Evolutionary conservation across 1,140 invertebrate genomes (phyloP).

Genomic region (Caenorhabditis brenneri): DNA sequence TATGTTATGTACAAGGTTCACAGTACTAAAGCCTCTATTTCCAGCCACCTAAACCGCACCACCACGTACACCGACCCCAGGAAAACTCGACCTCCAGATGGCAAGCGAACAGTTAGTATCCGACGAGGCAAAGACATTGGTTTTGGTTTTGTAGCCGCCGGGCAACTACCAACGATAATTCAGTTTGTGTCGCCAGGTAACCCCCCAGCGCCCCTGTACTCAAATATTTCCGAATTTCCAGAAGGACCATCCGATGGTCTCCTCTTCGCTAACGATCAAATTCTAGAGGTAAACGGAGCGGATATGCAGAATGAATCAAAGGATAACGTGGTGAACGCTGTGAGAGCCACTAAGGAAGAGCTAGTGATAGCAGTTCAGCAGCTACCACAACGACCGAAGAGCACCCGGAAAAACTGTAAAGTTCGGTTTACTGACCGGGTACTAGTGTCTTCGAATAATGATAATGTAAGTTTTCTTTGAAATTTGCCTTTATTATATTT

Average conservation of each 20-base stretch:
- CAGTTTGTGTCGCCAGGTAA: slow-evolving; percentile 77
- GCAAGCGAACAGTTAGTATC: slow-evolving; percentile 80
- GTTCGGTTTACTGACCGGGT: slow-evolving; percentile 64
- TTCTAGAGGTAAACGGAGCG: slow-evolving; percentile 85
- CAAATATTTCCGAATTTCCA: slow-evolving; percentile 70
- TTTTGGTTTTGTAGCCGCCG: slow-evolving; percentile 90
- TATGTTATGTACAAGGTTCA: too few species aligned
- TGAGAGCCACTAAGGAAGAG: slow-evolving; percentile 80
- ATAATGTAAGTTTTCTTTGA: slow-evolving; percentile 75
- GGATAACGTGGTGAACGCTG: slow-evolving; percentile 86
- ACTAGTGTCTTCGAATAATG: slow-evolving; percentile 62
- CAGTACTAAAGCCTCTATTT: background rate
- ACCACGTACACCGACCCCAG: slow-evolving; percentile 84
- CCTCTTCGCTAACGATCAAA: slow-evolving; percentile 86
- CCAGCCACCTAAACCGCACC: slow-evolving; percentile 85
- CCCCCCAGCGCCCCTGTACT: too few species aligned
- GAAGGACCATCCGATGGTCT: slow-evolving; percentile 87
- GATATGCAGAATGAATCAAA: slow-evolving; percentile 83
- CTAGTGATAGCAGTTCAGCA: slow-evolving; percentile 77
- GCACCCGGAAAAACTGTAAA: slow-evolving; percentile 70
- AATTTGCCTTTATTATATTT: slow-evolving; percentile 70
- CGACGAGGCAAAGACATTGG: slow-evolving; percentile 79
- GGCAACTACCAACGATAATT: slow-evolving; percentile 86
- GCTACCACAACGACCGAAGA: slow-evolving; percentile 77
- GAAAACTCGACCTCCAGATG: slow-evolving; percentile 75